These are phyloP conservation scores for Andrena flavipes DNA, from an alignment of 2,888 invertebrate species.

Conservation along the genomic window DNA sequence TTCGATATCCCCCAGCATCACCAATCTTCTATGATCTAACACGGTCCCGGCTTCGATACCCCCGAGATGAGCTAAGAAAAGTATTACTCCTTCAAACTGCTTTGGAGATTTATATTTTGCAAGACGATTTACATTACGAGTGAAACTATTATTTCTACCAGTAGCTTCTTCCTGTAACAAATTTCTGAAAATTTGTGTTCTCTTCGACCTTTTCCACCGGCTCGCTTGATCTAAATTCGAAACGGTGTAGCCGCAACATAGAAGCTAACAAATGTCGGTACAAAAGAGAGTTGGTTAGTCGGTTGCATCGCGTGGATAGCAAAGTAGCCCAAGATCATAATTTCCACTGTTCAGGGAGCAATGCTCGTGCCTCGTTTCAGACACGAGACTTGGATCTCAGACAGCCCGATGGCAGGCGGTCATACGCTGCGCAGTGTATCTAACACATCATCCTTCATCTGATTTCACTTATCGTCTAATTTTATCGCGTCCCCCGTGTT, in stretches of 20 bases:
- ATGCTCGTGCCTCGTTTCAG: slow-evolving; percentile 6
- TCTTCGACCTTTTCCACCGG: too few relatives aligned
- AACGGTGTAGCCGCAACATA: too few relatives aligned
- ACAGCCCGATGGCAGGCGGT: neutral
- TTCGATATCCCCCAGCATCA: neutral
- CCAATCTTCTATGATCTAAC: neutral
- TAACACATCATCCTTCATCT: slow-evolving; percentile 20
- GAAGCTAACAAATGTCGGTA: neutral
- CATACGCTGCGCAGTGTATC: slow-evolving; percentile 25
- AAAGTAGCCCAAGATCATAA: neutral
- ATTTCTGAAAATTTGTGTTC: too few relatives aligned
- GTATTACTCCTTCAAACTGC: neutral
- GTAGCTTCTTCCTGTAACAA: too few relatives aligned
- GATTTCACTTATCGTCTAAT: slow-evolving; percentile 34
- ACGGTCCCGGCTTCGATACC: neutral
- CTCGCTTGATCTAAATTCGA: too few relatives aligned
- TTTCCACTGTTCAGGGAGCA: slow-evolving; percentile 1
- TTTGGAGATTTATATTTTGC: neutral
- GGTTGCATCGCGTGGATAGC: neutral
- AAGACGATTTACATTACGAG: too few relatives aligned
- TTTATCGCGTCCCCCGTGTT: slow-evolving; percentile 6
- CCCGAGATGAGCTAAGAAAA: neutral
- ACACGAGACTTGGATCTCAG: neutral
- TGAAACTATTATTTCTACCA: too few relatives aligned
- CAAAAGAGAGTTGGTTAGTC: neutral